These are phyloP conservation scores for Pachyseris speciosa DNA, from an alignment of 64 coral and sea anemone genomes.

Conservation along the genomic window DNA sequence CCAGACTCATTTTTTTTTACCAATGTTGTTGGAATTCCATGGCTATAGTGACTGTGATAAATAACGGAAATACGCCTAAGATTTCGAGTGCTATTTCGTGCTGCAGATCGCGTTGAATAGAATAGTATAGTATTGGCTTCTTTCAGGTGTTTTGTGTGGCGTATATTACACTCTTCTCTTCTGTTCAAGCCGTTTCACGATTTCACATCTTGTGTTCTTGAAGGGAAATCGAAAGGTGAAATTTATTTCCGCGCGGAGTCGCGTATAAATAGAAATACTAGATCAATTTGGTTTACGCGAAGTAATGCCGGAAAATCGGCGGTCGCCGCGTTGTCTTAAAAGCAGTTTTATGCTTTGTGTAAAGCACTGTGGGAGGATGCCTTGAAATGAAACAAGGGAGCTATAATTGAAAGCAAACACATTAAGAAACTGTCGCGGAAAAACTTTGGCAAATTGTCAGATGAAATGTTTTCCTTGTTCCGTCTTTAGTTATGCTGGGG, in stretches of 20 bases:
- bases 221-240: neutral
- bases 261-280: neutral
- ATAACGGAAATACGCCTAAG: conserved; percentile 4
- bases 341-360: neutral
- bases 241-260: neutral
- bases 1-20: neutral
- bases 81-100: neutral
- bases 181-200: neutral
- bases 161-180: neutral
- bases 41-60: neutral
- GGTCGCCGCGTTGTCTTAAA: neutral
- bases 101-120: neutral
- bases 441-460: neutral
- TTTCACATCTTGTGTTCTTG: neutral
- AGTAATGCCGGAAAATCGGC: neutral
- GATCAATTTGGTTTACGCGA: neutral
- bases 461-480: neutral
- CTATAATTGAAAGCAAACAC: neutral
- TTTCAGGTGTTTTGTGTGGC: conserved; percentile 22
- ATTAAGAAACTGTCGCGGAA: neutral
- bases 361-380: neutral
- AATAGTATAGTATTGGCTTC: neutral
- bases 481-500: neutral
- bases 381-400: neutral
- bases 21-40: neutral